These are phyloP conservation scores for Brachionus asplanchnoidis DNA, from an alignment of 1,140 invertebrate species.

Conservation along the genomic window DNA sequence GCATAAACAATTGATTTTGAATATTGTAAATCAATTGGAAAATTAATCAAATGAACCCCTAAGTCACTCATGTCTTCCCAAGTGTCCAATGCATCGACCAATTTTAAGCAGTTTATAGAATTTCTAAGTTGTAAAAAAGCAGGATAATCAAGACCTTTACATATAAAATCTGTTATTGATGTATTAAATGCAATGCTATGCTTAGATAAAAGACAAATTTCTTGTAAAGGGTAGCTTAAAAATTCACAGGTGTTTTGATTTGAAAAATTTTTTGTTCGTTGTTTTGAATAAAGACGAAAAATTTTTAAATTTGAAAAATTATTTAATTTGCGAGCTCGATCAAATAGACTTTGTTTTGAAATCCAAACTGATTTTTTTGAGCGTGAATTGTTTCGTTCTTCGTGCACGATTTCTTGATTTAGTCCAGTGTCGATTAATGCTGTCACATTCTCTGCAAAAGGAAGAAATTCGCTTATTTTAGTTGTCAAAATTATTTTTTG, in stretches of 20 bases:
- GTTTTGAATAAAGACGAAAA: conserved; percentile 71
- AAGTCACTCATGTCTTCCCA: conserved; percentile 75
- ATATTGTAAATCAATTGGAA: conserved; percentile 81
- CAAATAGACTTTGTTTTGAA: not conserved
- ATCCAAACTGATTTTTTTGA: not conserved
- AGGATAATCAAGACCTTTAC: conserved; percentile 77
- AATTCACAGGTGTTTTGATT: not conserved
- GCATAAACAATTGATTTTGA: conserved; percentile 86
- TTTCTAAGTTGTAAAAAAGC: conserved; percentile 68
- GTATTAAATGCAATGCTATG: conserved; percentile 71
- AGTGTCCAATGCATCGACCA: conserved; percentile 74
- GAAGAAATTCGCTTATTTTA: conserved; percentile 87
- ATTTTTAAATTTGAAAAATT: conserved; percentile 68
- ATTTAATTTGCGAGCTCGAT: conserved; percentile 56
- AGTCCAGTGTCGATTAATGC: conserved; percentile 80
- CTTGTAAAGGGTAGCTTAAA: conserved; percentile 49
- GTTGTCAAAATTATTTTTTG: conserved; percentile 85
- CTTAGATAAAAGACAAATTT: conserved; percentile 86
- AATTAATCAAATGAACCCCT: conserved; percentile 76
- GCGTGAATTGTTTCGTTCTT: conserved; percentile 69
- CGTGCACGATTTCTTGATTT: conserved; percentile 56
- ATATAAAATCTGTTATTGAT: conserved; percentile 74
- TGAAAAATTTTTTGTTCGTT: not conserved
- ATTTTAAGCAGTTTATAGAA: conserved; percentile 71
- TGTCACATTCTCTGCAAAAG: conserved; percentile 83